Evolutionary conservation across 1,140 invertebrate species (phyloP), one percentile per base, ranked within the genome.

Genomic region (Brachionus koreanus): DNA sequence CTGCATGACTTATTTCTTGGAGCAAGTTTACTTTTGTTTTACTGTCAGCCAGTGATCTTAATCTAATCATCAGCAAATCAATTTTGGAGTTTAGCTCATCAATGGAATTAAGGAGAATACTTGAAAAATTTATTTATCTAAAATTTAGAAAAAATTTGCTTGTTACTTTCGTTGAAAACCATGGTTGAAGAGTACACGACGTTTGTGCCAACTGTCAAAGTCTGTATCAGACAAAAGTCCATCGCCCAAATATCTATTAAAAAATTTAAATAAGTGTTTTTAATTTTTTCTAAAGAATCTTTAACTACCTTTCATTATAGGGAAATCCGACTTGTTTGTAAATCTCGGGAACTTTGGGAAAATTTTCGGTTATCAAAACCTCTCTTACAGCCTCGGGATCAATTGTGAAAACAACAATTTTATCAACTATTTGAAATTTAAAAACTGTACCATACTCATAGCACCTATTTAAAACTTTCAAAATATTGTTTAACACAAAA

Each of bases 341-440:
- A 33, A 79, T 61, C 57, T 79, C 76, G 13, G 76, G 49, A 2
- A 79, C 39, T 79, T 79, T 79, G 13, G 76, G 76, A 61, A 79
- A 79, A 42, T 79, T 79, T 43, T 79, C 23, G 6, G 25, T 35
- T 29, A 79, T 79, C 23, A 79, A 65, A 33, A 65, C 39, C 37
- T 79, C 61, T 65, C 57, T 79, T 25, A 79, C 76, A 35, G 49
- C 49, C 7, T 79, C 29, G 37, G 19, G 76, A 33, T 79, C 37
- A 25, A 65, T 79, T 37, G 76, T 79, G 25, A 79, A 79, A 19
- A 79, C 76, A 6, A 79, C 49, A 61, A 79, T 61, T 79, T 79
- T 79, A 23, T 79, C 76, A 23, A 79, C 33, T 29, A 79, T 65
- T 61, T 79, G 76, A 35, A 79, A 79, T 61, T 61, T 79, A 43